Base-by-base conservation (phyloP, 35 echinoderm and acorn worm genomes). In the Acanthaster planci region DNA sequence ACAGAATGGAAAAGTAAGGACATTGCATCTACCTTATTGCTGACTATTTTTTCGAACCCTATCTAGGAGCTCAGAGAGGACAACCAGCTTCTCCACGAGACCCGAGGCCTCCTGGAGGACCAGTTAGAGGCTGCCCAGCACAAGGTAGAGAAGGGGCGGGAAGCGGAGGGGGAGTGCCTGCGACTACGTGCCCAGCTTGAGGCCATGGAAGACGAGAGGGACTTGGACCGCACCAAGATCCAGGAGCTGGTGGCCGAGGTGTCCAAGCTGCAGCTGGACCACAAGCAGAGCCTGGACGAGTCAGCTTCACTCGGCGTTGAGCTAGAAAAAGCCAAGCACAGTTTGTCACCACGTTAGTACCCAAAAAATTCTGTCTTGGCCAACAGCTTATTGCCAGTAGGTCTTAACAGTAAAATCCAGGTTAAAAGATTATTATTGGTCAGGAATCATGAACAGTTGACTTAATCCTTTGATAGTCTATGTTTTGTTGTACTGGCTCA, bases 21-120 rank as follows among this genome's bases (percentile, higher is more conserved):
- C 18, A 2, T 81, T 19, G 19, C 16, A 36, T 10, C 36, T 29
- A 19, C 2, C 14, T 2, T 5, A 36, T 17, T 38, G 22, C 38
- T 22, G 37, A 79, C 22, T 39, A 79, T 37, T 39, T 51, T 51
- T 64, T 19, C 36, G 9, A 37, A 37, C 19, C 51, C 32, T 17
- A 14, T 22, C 38, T 57, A 97, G 94, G 96, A 99, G 91, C 54
- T 99, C 1, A 51, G 90, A 80, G 92, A 99, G 40, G 96, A 99
- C 84, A 99, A 99, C 92, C 88, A 91, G 56, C 92, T 99, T 23
- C 79, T 99, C 6, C 82, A 87, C 38, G 96, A 99, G 52, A 99
- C 96, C 51, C 93, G 93, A 55, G 38, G 88, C 37, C 40, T 99
- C 6, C 79, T 99, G 9, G 92, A 99, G 59, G 96, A 99, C n/a